Evolutionary conservation across 2,888 invertebrate genomes (phyloP), one percentile per base, ranked within the genome.

Genomic region (Apamea crenata): DNA sequence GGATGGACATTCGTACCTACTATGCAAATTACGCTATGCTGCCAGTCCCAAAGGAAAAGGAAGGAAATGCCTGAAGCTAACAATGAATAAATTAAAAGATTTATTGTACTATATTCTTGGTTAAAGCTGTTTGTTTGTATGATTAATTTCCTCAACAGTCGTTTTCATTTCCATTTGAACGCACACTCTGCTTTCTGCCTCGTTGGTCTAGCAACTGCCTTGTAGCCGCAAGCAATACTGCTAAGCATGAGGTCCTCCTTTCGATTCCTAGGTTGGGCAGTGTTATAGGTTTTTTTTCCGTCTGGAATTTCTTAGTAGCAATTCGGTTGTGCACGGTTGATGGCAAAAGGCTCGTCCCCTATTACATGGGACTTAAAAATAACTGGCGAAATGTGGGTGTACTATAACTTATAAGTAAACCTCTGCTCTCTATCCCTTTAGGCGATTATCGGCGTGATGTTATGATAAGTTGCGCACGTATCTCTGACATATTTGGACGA

Each of bases 1-100:
- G 12, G 21, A 44, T 56, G 65, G 61, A 72, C 44, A 71, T 59
- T 65, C 16, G 70, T 72, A 76, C 12, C n/a, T n/a, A n/a, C 44
- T 44, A 85, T 84, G 74, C 73, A 76, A 87, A 85, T 85, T 76
- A 66, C 40, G 56, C 66, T 74, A 67, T 32, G 21, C 18, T 69
- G 65, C 68, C 79, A 71, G 50, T 74, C 44, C n/a, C 61, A 50
- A 66, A 63, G 50, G 65, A 69, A 32, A 47, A 86, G 36, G 2
- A 63, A 73, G 66, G 21, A 80, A 59, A 36, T 56, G 12, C 12
- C 14, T 56, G 16, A 67, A 44, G 14, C 32, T 71, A 29, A 36
- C 61, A 61, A 18, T 18, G 32, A 59, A 74, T 72, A 29, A 32
- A 72, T 67, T 36, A 18, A 73, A 40, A 67, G 4, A 61, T 61